phyloP scores from a whole-genome alignment of 2,113 vertebrate genomes.

The Gavia stellata region DNA sequence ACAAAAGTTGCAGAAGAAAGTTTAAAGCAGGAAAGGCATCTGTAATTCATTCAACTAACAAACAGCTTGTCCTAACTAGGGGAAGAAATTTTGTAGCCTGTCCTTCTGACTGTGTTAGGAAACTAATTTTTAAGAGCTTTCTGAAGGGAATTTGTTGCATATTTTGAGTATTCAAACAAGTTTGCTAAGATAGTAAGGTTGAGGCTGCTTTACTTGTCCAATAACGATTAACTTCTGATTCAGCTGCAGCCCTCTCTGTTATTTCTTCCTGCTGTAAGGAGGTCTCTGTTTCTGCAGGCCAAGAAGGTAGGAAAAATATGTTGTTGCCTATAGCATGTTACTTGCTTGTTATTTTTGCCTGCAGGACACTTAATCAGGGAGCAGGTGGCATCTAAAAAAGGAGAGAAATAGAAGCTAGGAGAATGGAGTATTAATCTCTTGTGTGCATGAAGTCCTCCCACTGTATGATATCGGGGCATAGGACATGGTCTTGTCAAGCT shows the following conservation, averaged over 20 bases:
- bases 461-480: neutral
- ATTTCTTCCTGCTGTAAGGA: neutral
- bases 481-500: neutral
- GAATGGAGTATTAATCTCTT: neutral
- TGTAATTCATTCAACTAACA: neutral
- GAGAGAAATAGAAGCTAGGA: neutral
- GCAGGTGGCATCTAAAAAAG: neutral
- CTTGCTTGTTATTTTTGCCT: neutral
- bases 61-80: neutral
- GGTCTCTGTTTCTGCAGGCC: neutral
- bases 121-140: neutral
- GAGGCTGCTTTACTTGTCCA: neutral
- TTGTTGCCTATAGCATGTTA: neutral
- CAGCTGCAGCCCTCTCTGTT: neutral
- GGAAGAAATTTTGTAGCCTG: neutral
- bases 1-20: neutral
- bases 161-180: neutral
- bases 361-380: neutral
- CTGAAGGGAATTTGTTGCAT: neutral
- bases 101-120: neutral
- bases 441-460: neutral
- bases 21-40: neutral
- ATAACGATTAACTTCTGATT: neutral
- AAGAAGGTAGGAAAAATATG: neutral
- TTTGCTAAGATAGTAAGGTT: neutral